phyloP scores from a whole-genome alignment of 2,888 invertebrate species.

The Campaea margaritaria region DNA sequence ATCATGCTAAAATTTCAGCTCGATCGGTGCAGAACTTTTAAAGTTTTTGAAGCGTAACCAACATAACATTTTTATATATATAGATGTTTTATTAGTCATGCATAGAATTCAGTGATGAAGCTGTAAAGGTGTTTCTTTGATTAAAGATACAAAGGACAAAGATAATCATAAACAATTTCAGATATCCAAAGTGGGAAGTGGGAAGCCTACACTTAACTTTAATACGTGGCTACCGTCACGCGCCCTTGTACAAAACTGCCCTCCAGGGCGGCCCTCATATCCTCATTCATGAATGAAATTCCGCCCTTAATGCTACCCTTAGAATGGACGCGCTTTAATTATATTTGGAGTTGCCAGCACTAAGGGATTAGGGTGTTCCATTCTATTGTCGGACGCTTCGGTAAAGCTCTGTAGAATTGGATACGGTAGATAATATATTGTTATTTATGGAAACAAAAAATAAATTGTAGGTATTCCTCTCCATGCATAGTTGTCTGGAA shows the following conservation, averaged over 20 bases:
- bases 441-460: too few species aligned
- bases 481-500: too few species aligned
- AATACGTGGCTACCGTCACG: conserved; percentile 6
- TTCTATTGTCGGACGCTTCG: conserved; percentile 13
- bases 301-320: conserved; percentile 45
- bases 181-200: background rate
- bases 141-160: background rate
- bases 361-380: conserved; percentile 15
- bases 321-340: conserved; percentile 44
- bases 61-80: too few species aligned
- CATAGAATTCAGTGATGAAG: background rate
- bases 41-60: too few species aligned
- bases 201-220: background rate
- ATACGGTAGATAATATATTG: too few species aligned
- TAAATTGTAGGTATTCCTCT: too few species aligned
- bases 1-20: too few species aligned
- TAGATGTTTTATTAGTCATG: too few species aligned
- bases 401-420: too few species aligned
- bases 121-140: background rate
- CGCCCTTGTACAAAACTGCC: conserved; percentile 27
- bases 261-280: conserved; percentile 45
- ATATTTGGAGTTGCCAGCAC: conserved; percentile 32
- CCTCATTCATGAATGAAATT: conserved; percentile 54
- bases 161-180: background rate
- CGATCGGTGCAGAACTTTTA: too few species aligned